phyloP scores from a whole-genome alignment of 2,888 invertebrate genomes.

The Eupithecia subfuscata region DNA sequence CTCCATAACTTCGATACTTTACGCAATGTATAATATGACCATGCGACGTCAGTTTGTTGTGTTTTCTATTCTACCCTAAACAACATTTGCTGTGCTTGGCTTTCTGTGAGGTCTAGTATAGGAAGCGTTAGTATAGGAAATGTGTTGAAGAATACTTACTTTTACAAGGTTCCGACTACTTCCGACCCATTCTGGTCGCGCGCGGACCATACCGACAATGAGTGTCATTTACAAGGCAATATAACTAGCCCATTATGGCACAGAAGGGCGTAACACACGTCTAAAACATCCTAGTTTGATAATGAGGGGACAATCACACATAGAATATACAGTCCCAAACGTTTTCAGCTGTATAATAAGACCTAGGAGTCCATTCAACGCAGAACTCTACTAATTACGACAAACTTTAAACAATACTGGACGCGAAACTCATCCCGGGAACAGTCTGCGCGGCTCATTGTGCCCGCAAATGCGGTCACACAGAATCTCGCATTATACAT shows the following conservation, averaged over 20 bases:
- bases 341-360: conserved; percentile 69
- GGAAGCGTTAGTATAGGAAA: neutral
- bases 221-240: conserved; percentile 5
- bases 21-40: no score
- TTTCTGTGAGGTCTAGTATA: no score
- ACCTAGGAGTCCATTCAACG: conserved; percentile 77
- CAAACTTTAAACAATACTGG: conserved; percentile 84
- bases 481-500: conserved; percentile 78
- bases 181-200: neutral
- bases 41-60: no score
- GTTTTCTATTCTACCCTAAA: no score
- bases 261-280: conserved; percentile 27
- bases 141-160: no score
- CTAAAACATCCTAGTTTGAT: conserved; percentile 29
- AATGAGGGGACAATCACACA: conserved; percentile 44
- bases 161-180: neutral
- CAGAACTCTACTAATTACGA: conserved; percentile 82
- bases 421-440: conserved; percentile 79
- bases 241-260: conserved; percentile 21
- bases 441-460: conserved; percentile 77
- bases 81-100: no score
- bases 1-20: no score
- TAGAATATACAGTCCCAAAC: conserved; percentile 47
- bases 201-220: neutral
- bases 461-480: conserved; percentile 80